Evolutionary conservation across 2,888 invertebrate genomes (phyloP).

Genomic region (Dolichomitus sp.): DNA sequence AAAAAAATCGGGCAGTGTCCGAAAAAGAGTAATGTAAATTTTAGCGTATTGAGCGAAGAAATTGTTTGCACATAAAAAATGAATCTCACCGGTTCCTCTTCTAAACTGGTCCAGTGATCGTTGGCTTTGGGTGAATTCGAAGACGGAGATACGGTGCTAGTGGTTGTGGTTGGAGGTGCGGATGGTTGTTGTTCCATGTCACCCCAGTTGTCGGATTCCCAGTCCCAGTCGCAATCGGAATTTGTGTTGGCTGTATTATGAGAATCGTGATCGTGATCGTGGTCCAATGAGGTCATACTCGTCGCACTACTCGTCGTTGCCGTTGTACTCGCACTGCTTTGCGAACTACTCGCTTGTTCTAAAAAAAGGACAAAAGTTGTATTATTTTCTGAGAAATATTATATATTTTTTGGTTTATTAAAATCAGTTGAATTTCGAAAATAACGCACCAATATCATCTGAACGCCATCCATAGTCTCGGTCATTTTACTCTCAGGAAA

Average conservation of each 20-base stretch:
- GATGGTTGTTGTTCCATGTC: constrained; percentile 92
- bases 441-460: constrained; percentile 87
- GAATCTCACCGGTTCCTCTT: constrained; percentile 91
- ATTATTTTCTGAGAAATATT: background rate
- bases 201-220: constrained; percentile 96
- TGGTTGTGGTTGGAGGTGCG: constrained; percentile 81
- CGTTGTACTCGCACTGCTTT: constrained; percentile 93
- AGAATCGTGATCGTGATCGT: constrained; percentile 90
- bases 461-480: constrained; percentile 87
- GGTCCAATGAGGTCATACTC: constrained; percentile 95
- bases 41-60: background rate
- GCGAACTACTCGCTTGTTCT: constrained; percentile 91
- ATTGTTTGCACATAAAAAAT: background rate
- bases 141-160: constrained; percentile 86
- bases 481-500: constrained; percentile 90
- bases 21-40: background rate
- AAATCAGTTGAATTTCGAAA: constrained; percentile 5
- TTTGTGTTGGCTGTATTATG: constrained; percentile 90
- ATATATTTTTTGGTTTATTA: background rate
- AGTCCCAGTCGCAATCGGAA: constrained; percentile 95
- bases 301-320: constrained; percentile 96
- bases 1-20: too few species aligned
- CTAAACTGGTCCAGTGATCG: constrained; percentile 95
- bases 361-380: constrained; percentile 36
- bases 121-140: constrained; percentile 89